Percentiles rank a stretch among this genome's conserved stretches.
Evolutionary conservation across 1,140 invertebrate genomes (phyloP).

Genomic region (Muscidifurax raptorellus): DNA sequence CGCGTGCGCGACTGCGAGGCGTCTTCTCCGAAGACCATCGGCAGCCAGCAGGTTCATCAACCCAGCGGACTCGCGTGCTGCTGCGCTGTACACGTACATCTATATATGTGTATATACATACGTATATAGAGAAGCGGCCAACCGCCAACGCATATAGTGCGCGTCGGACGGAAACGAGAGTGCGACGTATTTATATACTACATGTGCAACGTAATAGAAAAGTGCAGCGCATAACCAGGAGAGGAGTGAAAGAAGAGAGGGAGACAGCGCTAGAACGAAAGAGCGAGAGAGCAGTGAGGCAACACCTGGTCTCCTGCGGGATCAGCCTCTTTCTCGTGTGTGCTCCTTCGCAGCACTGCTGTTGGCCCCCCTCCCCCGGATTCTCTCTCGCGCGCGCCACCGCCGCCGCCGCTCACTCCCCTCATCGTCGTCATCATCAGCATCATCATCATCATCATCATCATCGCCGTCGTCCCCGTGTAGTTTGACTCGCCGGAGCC

Average conservation of each 20-base stretch:
- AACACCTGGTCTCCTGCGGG: constrained; percentile 7
- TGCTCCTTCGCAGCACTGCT: background rate
- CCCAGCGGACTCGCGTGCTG: background rate
- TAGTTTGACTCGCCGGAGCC: background rate
- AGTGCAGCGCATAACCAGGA: background rate
- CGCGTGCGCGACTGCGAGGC: background rate
- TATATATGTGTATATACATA: background rate
- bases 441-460: background rate
- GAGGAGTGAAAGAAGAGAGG: background rate
- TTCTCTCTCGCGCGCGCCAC: background rate
- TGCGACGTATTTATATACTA: constrained; percentile 1
- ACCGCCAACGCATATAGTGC: constrained; percentile 7
- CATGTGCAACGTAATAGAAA: constrained; percentile 1
- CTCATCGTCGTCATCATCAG: background rate
- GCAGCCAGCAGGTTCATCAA: constrained; percentile 7
- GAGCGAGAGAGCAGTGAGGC: background rate
- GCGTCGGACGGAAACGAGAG: background rate
- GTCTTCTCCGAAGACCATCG: background rate
- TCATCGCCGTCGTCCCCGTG: background rate
- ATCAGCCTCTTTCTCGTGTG: background rate
- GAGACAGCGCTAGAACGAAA: background rate
- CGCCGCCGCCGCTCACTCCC: background rate
- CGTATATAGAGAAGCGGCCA: background rate
- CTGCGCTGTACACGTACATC: background rate
- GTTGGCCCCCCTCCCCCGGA: background rate